Base-by-base conservation (phyloP, 2,888 invertebrate genomes). In the Mythimna albipuncta region DNA sequence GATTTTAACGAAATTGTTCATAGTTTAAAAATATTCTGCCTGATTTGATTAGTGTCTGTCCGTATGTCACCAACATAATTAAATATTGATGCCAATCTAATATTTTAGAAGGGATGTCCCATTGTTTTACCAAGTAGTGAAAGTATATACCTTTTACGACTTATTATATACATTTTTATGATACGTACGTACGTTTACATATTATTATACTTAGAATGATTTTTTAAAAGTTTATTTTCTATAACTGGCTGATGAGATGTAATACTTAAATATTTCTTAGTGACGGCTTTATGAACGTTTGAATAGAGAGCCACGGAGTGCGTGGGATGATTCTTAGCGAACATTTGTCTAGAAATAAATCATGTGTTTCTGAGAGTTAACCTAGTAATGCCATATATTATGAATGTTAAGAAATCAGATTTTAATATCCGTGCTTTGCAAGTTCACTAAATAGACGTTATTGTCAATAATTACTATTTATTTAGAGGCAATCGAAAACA, bases 141-240 rank as follows among this genome's bases (percentile, higher is more conserved):
- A 69, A 70, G 38, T 79, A 59, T 73, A 79, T 74, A 79, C 66
- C 70, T 81, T 84, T 71, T 69, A 66, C 47, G 67, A 71, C 44
- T 57, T 79, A 75, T 80, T 82, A 26, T 80, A 74, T 80, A 83
- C 84, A 83, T 80, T 80, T 81, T 83, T 84, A 84, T 84, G 64
- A 80, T 79, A 73, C 69, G 57, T 68, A 83, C 68, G 64, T 79
- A 82, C 35, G 62, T 79, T 83, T 79, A 79, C 66, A 82, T 83
- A 79, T 62, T 55, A 69, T 50, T 82, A 61, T 70, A 64, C 32
- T 81, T 80, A 64, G 54, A 73, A 61, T 0, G n/a, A 58, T 72
- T 79, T 79, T 68, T 83, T 66, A 52, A 47, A 16, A 52, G 13
- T 77, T 82, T 77, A 52, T 72, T 69, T 83, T 59, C 61, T 69